Evolutionary conservation across 2,888 invertebrate species (phyloP), one percentile per base, ranked within the genome.

Genomic region (Hipparchia sbordonii): DNA sequence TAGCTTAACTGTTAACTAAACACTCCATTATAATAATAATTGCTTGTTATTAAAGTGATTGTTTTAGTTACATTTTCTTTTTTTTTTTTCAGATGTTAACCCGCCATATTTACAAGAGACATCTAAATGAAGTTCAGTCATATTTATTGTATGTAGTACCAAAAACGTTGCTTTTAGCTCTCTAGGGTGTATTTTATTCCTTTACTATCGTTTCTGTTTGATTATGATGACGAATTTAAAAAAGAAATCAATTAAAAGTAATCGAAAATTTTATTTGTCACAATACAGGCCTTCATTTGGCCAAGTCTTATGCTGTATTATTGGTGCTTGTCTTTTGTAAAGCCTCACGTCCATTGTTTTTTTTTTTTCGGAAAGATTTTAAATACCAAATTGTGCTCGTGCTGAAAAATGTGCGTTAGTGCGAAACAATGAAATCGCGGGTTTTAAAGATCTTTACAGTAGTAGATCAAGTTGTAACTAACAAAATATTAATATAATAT

Each of bases 91-190:
- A 88, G 90, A 81, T 82, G 72, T 73, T 76, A 70, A 80, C 80
- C 81, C 80, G 81, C 80, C 82, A 83, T 81, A 77, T 80, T 75
- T 79, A 77, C 78, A 79, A 74, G 80, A 78, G 80, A 81, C 78
- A 80, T 79, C 78, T 77, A 81, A 76, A 82, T 81, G 81, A 81
- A 84, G 69, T 82, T 81, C 81, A 80, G 78, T 86, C 84, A 80
- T 81, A 79, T 82, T 82, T 82, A 82, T 80, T 79, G 74, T 75
- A 80, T 79, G 74, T 75, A 80, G 78, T 82, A 82, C 85, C 83
- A 84, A 85, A 88, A 87, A 84, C 81, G 78, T 84, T 81, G 82
- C 83, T 85, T 82, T 79, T 86, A 86, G 89, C 90, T 91, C 89
- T 91, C 90, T 90, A 89, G 84, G 84, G 83, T 81, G 78, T 82